Percentiles rank a stretch among this genome's conserved stretches.
Conservation (phyloP, 2,797 vertebrate genomes). For the Schizopygopsis malacanthus region DNA sequence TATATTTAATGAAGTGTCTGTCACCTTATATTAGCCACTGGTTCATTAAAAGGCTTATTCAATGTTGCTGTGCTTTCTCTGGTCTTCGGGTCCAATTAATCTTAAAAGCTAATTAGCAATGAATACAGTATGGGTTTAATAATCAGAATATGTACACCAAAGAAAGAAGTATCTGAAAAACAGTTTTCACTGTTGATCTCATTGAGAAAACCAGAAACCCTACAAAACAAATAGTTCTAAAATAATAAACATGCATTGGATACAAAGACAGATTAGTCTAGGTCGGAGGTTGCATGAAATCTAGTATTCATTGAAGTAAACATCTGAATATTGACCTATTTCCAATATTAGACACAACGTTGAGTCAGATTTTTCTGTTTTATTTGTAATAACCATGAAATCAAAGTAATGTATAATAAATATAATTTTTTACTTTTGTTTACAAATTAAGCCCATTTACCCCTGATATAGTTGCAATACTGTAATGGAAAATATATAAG, state of each 20-base stretch:
- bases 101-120: slow-evolving; percentile 49
- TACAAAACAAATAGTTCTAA: not conserved
- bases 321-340: not conserved
- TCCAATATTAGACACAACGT: not conserved
- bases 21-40: slow-evolving; percentile 33
- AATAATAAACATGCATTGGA: not conserved
- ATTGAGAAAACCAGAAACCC: not conserved
- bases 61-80: slow-evolving; percentile 4
- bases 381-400: not conserved
- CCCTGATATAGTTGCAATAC: no score
- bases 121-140: slow-evolving; percentile 47
- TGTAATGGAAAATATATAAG: no score
- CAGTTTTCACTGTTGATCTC: not conserved
- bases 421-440: not conserved
- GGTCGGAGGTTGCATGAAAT: no score
- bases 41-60: slow-evolving; percentile 57
- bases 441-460: not conserved
- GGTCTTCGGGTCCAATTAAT: slow-evolving; percentile 50
- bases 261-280: no score
- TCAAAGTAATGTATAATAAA: not conserved
- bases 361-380: no score
- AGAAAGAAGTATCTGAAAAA: slow-evolving; percentile 7
- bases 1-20: slow-evolving; percentile 44
- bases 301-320: not conserved
- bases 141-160: slow-evolving; percentile 56